These are phyloP conservation scores for Erebia ligea DNA, from an alignment of 2,888 invertebrate species.

Conservation along the genomic window DNA sequence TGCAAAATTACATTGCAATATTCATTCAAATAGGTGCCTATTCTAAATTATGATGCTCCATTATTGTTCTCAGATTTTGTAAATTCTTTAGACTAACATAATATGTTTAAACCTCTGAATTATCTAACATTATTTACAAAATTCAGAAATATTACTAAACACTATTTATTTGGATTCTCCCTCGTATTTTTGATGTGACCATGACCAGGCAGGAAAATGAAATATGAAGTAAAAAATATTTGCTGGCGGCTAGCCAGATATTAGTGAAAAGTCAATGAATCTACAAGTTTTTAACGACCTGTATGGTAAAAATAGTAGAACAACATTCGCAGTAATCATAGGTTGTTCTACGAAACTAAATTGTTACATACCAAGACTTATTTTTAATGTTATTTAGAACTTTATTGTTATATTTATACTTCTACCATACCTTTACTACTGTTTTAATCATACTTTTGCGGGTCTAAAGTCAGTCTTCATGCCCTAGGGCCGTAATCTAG, in stretches of 20 bases:
- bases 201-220: slow-evolving; percentile 14
- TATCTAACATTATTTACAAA: background rate
- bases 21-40: no score
- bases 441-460: no score
- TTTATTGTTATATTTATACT: no score
- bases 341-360: background rate
- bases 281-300: slow-evolving; percentile 15
- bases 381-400: background rate
- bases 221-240: slow-evolving; percentile 8
- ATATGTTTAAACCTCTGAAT: no score
- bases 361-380: background rate
- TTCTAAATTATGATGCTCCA: no score
- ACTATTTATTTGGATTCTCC: background rate
- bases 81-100: no score
- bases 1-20: no score
- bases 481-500: no score
- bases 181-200: background rate
- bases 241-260: slow-evolving; percentile 9
- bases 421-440: no score
- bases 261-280: slow-evolving; percentile 23
- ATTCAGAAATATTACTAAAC: background rate
- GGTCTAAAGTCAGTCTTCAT: no score
- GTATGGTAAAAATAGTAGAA: slow-evolving; percentile 17
- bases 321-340: background rate
- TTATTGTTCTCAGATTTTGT: no score